Base-by-base conservation (phyloP, 1,140 invertebrate genomes). In the Tetragnatha versicolor region DNA sequence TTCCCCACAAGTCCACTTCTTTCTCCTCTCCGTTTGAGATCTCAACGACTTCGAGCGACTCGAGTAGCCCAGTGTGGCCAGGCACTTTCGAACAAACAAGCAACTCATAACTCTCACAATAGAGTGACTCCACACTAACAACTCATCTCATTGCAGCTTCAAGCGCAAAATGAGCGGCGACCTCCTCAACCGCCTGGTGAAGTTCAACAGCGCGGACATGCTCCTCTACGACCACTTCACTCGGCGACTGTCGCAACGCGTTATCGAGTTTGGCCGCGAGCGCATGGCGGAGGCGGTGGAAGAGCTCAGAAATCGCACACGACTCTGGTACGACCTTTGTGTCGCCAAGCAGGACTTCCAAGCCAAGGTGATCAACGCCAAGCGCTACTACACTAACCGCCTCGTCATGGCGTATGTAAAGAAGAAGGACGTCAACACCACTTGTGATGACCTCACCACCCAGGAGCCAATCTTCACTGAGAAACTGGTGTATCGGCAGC, bases 181-280 rank as follows among this genome's bases (percentile, higher is more conserved):
- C 7, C 51, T 66, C 25, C 31, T 49, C 7, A 39, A 81, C 20
- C 55, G 60, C 10, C 47, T 86, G 2, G 33, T 53, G 29, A 31
- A 81, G 29, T 47, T 83, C 22, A 85, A 85, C 73, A 61, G 69
- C 7, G 85, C 84, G 0, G 86, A 86, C 80, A 75, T 80, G 17
- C 61, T 81, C 20, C 55, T 87, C 2, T 87, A 87, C 65, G 78
- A 83, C n/a, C 69, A 85, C 53, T 87, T 87, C 80, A 29, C 80
- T n/a, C 45, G 81, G 1, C 84, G 82, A 76, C 84, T 87, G 33
- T 55, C 79, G 14, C 29, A 79, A 17, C 81, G 77, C 60, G 81
- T 86, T 2, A 65, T 75, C 17, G 22, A 79, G 22, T 86, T 82
- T 73, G 86, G 86, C 17, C 20, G 51, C 10, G 77, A 84, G 29